Percentiles rank a stretch among this genome's conserved stretches.
Conservation (phyloP, 2,797 vertebrate genomes). For the Syndactyla subalaris region DNA sequence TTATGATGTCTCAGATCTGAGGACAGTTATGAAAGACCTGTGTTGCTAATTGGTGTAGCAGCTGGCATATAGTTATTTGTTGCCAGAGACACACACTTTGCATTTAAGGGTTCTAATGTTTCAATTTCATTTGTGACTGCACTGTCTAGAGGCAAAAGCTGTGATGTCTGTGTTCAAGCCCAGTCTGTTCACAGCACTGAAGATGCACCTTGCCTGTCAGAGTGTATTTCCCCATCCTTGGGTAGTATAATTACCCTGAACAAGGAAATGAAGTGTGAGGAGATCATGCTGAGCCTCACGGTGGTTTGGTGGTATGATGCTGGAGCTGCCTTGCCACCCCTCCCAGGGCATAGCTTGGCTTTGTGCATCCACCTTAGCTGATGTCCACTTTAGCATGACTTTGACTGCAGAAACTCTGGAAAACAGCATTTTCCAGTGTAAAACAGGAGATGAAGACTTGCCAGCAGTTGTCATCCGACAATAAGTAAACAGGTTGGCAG, state of each 20-base stretch:
- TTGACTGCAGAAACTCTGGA: background rate
- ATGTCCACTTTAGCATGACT: background rate
- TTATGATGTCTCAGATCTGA: background rate
- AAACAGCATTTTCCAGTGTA: background rate
- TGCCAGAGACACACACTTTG: background rate
- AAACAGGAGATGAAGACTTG: background rate
- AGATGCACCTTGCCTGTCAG: background rate
- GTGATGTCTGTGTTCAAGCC: background rate
- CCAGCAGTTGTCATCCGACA: background rate
- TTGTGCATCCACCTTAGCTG: background rate
- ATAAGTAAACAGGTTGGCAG: background rate
- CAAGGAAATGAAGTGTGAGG: background rate
- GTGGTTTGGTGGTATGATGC: accelerated
- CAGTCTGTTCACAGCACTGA: background rate
- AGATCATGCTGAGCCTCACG: background rate
- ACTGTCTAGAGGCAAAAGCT: background rate
- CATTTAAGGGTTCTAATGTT: background rate
- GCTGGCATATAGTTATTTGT: background rate
- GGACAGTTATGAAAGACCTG: background rate
- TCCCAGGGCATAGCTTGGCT: background rate
- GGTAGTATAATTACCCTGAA: background rate
- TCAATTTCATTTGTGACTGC: background rate
- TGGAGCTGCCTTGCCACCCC: background rate
- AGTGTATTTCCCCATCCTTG: background rate
- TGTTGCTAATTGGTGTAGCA: background rate